Evolutionary conservation across 2,797 vertebrate species (phyloP).

Genomic region (Nannoperca australis): DNA sequence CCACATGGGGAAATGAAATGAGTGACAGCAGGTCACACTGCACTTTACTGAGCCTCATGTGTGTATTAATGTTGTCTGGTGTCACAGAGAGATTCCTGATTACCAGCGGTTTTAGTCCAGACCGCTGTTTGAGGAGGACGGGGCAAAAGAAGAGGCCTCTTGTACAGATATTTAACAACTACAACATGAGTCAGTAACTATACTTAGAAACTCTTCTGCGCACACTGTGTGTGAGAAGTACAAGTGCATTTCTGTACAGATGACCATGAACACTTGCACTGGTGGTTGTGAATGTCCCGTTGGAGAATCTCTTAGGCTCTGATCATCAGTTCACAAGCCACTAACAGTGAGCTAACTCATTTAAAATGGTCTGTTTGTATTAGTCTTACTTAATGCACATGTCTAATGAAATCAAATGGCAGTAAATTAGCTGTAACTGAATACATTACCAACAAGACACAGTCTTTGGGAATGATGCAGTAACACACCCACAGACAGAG

Average conservation of each 20-base stretch:
- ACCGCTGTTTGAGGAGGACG: too few species aligned
- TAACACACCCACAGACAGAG: slow-evolving; percentile 24
- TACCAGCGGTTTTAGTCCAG: too few species aligned
- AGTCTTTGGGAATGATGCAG: slow-evolving; percentile 1
- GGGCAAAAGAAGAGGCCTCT: too few species aligned
- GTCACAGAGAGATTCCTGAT: background rate
- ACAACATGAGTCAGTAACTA: background rate
- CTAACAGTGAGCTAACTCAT: background rate
- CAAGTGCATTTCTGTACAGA: background rate
- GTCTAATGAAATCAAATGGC: background rate
- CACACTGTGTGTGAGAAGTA: background rate
- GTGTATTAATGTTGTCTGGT: too few species aligned
- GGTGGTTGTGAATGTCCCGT: background rate
- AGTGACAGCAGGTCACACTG: too few species aligned
- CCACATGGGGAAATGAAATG: too few species aligned
- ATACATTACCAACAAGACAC: background rate
- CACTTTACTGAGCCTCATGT: too few species aligned
- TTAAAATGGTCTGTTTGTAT: background rate
- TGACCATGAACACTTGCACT: background rate
- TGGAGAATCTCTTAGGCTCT: background rate
- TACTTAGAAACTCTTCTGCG: background rate
- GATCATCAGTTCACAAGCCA: background rate
- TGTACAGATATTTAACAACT: background rate
- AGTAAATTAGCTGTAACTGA: background rate
- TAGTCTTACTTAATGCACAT: background rate